Evolutionary conservation across 2,888 invertebrate genomes (phyloP), one percentile per base, ranked within the genome.

Genomic region (Nebria salina): DNA sequence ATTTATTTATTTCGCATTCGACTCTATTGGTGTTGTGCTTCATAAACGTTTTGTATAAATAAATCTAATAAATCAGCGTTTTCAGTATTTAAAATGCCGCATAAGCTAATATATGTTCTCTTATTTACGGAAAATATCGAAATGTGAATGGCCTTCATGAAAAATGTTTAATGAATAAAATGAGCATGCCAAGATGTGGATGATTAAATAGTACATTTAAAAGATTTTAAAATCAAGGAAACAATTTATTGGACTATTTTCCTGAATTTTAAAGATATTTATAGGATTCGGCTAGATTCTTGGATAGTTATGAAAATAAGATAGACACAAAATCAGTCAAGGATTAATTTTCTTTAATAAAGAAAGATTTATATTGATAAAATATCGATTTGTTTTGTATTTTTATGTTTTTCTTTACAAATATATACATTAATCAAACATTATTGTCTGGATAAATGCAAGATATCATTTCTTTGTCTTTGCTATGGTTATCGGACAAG

Each of bases 11-110:
- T 13, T 54, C 54, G 7, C 13, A 54, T 54, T 54, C 8, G 54
- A 11, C 7, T 54, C 7, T 54, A 54, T 54, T 54, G 13, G 70
- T 70, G 70, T 25, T 34, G 20, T 25, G 70, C 25, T 70, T 11
- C 34, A 25, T 70, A 25, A 70, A 34, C 70, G 13, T 11, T 70
- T 70, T 70, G 34, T 70, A 70, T 70, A 70, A 70, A 70, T 70
- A 70, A 70, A 70, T 70, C 5, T 70, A 25, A 70, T 34, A 70
- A 25, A 5, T 70, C 20, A 70, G 70, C 70, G 11, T 11, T 70
- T 70, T 70, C 25, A 70, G 25, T 70, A 26, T 34, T 20, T 54
- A 7, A 54, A 8, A 54, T 54, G 54, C 54, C 54, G 54, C 8
- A 54, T 54, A 54, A 54, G 54, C 54, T 54, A 43, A 54, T 54